Conservation (phyloP, 2,888 invertebrate genomes). For the Eupeodes luniger region DNA sequence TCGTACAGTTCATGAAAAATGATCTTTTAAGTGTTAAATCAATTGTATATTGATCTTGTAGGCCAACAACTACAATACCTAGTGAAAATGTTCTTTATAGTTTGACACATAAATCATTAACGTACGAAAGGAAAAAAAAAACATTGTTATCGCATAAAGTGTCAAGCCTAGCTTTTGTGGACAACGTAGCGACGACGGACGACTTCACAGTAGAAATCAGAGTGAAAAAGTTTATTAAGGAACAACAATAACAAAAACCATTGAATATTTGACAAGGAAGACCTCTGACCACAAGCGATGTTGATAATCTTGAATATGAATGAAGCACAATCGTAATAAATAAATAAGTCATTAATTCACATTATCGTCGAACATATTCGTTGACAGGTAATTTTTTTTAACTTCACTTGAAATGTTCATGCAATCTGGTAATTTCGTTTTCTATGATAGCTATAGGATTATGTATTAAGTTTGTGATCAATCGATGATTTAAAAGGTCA, state of each 20-base stretch:
- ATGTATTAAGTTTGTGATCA: neutral
- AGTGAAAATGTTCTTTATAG: neutral
- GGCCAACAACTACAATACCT: neutral
- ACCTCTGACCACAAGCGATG: slow-evolving; percentile 19
- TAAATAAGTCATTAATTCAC: slow-evolving; percentile 37
- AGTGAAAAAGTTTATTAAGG: slow-evolving; percentile 14
- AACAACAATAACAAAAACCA: neutral
- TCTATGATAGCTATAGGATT: too few species aligned
- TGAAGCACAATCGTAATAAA: slow-evolving; percentile 35
- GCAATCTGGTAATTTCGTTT: neutral
- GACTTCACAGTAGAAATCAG: neutral
- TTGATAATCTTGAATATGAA: slow-evolving; percentile 23
- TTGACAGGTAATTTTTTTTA: slow-evolving; percentile 52
- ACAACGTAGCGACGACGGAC: neutral
- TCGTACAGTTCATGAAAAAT: neutral
- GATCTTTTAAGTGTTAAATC: neutral
- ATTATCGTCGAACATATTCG: slow-evolving; percentile 31
- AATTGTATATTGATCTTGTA: neutral
- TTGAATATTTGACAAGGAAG: slow-evolving; percentile 13
- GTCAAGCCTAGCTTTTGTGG: slow-evolving; percentile 23
- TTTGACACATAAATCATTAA: slow-evolving; percentile 24
- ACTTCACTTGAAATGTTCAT: neutral
- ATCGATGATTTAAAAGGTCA: slow-evolving; percentile 52
- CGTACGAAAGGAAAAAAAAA: neutral
- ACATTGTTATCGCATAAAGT: slow-evolving; percentile 26